phyloP scores from a whole-genome alignment of 2,797 vertebrate species.

The Coccyzus lansbergi region DNA sequence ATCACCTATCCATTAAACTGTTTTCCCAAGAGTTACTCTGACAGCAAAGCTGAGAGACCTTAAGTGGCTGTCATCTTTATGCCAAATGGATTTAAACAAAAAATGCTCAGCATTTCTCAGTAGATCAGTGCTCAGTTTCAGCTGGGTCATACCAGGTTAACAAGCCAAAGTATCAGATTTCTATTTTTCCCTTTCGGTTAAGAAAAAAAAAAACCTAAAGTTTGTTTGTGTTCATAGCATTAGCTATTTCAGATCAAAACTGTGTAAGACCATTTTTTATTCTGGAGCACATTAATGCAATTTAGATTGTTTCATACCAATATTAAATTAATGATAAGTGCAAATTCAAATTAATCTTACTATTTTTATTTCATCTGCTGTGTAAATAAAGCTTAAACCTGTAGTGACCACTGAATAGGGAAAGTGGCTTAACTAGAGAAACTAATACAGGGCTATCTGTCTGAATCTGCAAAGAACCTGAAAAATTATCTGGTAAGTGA shows the following conservation, averaged over 20 bases:
- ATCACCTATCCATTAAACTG: not conserved
- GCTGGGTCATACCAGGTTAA: conserved; percentile 13
- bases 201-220: not conserved
- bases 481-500: not conserved
- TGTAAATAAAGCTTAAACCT: conserved; percentile 17
- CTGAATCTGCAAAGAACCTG: not conserved
- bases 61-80: not conserved
- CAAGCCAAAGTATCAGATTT: not conserved
- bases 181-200: not conserved
- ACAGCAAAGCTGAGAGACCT: not conserved
- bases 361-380: not conserved
- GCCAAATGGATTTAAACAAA: not conserved
- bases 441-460: not conserved
- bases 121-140: not conserved
- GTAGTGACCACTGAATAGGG: not conserved
- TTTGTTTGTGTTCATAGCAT: not conserved
- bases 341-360: conserved; percentile 1
- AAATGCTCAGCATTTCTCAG: not conserved
- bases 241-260: not conserved
- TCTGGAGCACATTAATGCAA: not conserved
- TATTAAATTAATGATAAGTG: not conserved
- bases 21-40: not conserved
- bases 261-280: not conserved
- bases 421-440: not conserved
- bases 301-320: not conserved